Base-by-base conservation (phyloP, 2,888 invertebrate genomes). In the Lithosia quadra region DNA sequence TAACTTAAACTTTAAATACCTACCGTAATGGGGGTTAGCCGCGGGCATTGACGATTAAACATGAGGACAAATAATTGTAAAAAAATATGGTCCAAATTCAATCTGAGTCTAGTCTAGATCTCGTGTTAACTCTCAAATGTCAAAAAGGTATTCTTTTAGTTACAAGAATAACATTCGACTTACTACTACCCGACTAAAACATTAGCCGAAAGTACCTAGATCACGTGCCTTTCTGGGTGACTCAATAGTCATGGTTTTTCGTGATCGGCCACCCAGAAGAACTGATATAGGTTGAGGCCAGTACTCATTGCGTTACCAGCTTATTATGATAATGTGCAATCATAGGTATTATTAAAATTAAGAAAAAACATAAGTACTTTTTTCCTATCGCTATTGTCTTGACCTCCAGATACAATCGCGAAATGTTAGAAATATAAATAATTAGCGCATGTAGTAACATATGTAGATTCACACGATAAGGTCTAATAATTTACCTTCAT, bases 21-120 rank as follows among this genome's bases (percentile, higher is more conserved):
- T 68, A 65, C 62, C 68, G 72, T 82, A 71, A 79, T 67, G 67
- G 68, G 59, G 33, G 67, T 72, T 70, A 53, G 83, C 86, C 83
- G 67, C 69, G 66, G 83, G 86, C 84, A 67, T 63, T 59, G 65
- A 75, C 80, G 78, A 84, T 84, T 85, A 83, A 79, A 76, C 75
- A 70, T 75, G 81, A 28, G 28, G 28, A 5, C 28, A 2, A 28
- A 28, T 5, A 4, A 2, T 28, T 28, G 28, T 28, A 28, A 28
- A 28, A 28, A 28, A 28, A 5, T 28, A 28, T 28, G 28, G 2
- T 28, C 5, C 2, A 28, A 28, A 28, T 28, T 28, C 28, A 28
- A 5, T 28, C 28, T 28, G 3, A 28, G 5, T 28, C 28, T 28
- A 28, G 28, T 28, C 28, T 28, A 2, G 28, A 28, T 28, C 28